These are phyloP conservation scores for Cosmia trapezina DNA, from an alignment of 2,888 invertebrate species.

Conservation along the genomic window DNA sequence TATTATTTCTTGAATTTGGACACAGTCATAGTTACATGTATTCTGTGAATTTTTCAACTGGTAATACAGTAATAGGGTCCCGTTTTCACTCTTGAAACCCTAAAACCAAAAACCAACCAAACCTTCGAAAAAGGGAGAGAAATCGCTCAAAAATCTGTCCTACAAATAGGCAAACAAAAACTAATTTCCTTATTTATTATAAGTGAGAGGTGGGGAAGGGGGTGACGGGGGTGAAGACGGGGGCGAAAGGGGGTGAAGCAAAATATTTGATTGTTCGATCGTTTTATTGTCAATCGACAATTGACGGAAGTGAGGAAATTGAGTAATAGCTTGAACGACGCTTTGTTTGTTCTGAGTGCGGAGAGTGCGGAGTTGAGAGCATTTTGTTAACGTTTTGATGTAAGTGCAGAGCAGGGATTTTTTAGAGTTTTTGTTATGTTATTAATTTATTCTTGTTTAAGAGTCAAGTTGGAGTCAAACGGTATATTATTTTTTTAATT, in stretches of 20 bases:
- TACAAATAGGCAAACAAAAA: constrained; percentile 59
- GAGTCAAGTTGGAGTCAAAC: not conserved
- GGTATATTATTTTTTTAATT: not conserved
- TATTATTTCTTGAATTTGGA: no score
- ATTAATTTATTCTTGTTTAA: not conserved
- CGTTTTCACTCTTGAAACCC: constrained; percentile 2
- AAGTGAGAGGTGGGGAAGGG: constrained; percentile 34
- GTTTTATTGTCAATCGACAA: constrained; percentile 80
- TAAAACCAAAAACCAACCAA: constrained; percentile 27
- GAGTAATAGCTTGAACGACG: constrained; percentile 78
- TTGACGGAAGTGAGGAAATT: constrained; percentile 81
- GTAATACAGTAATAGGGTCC: no score
- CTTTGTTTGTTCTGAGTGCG: constrained; percentile 66
- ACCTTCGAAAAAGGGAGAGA: constrained; percentile 31
- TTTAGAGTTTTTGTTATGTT: not conserved
- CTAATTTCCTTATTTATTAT: constrained; percentile 67
- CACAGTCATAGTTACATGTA: not conserved
- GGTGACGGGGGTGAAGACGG: constrained; percentile 2
- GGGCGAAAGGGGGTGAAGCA: constrained; percentile 46
- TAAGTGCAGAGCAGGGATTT: not conserved
- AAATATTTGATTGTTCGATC: constrained; percentile 81
- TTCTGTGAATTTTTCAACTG: not conserved
- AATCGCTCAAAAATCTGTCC: constrained; percentile 57
- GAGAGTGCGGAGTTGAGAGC: constrained; percentile 46
- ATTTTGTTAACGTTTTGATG: not conserved